Conservation (phyloP, 2,797 vertebrate genomes). For the Dryobates pubescens region DNA sequence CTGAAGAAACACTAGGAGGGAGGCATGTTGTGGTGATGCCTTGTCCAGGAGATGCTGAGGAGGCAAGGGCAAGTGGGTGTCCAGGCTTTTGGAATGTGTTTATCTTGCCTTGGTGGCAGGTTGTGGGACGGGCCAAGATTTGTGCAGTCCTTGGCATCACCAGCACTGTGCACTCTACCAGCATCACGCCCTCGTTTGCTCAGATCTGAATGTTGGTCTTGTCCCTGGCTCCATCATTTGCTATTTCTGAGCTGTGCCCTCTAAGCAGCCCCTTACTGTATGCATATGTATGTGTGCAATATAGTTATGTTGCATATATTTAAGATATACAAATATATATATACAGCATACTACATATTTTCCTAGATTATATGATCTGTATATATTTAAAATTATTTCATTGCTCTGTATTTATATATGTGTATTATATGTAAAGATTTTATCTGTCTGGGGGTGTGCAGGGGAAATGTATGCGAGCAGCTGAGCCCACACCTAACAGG, state of each 20-base stretch:
- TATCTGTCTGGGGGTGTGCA: background rate
- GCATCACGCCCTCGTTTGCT: background rate
- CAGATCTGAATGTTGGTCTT: background rate
- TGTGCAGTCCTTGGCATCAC: background rate
- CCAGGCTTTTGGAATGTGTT: background rate
- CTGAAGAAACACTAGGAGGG: background rate
- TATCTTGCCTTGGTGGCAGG: background rate
- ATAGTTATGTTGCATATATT: background rate
- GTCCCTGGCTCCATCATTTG: background rate
- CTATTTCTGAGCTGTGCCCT: background rate
- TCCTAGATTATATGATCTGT: background rate
- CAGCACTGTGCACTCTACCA: background rate
- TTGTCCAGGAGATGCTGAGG: background rate
- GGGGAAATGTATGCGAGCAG: slow-evolving; percentile 18
- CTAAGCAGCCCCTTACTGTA: background rate
- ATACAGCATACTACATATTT: too few relatives aligned
- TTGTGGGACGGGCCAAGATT: rapidly evolving
- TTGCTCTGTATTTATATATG: background rate
- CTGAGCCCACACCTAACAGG: background rate
- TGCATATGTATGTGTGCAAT: background rate
- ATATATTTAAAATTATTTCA: background rate
- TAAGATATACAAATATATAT: background rate
- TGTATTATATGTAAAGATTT: background rate
- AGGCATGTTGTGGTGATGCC: background rate
- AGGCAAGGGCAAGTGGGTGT: background rate